Evolutionary conservation across 2,888 invertebrate genomes (phyloP), one percentile per base, ranked within the genome.

Genomic region (Synergus japonicus): DNA sequence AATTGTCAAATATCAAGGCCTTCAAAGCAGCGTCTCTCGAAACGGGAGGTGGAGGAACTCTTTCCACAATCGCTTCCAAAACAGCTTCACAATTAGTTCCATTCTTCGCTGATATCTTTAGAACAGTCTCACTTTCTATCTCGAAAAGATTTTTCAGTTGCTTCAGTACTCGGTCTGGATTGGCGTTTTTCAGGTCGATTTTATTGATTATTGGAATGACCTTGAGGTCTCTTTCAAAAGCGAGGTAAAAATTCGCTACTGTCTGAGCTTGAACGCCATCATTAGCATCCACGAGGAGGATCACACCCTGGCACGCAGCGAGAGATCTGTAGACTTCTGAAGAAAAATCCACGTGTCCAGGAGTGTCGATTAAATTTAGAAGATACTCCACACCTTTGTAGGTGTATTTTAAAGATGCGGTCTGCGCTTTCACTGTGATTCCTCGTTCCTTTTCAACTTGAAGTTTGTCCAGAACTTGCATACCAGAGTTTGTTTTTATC

Each of bases 381-480:
- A 98, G 93, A 93, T 97, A 98, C 37, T 94, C 92, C 87, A 95
- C 93, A 78, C 94, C 95, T 49, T 93, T 89, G 87, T 96, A 95
- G 41, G 93, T 93, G 90, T 97, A 97, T 83, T 97, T 94, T 83
- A 99, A 93, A 0, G 98, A 97, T 5, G 97, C 98, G 49, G 98
- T 97, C 89, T 99, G 99, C 12, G 99, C 99, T 93, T 99, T 99
- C 0, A 99, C 99, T 8, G 99, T 99, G 49, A 99, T 99, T 0
- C 99, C 99, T 88, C 99, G 94, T 93, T 99, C 98, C 88, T 96
- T 94, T 93, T 99, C 99, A 10, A 99, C 98, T 93, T 96, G 96
- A 37, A 97, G 92, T 89, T 95, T 96, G 89, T 97, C 97, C 13
- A 97, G 91, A 18, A 97, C 94, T 92, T 97, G 97, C 78, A 94